These are phyloP conservation scores for Stegodyphus dumicola DNA, from an alignment of 1,140 invertebrate species.

Conservation along the genomic window DNA sequence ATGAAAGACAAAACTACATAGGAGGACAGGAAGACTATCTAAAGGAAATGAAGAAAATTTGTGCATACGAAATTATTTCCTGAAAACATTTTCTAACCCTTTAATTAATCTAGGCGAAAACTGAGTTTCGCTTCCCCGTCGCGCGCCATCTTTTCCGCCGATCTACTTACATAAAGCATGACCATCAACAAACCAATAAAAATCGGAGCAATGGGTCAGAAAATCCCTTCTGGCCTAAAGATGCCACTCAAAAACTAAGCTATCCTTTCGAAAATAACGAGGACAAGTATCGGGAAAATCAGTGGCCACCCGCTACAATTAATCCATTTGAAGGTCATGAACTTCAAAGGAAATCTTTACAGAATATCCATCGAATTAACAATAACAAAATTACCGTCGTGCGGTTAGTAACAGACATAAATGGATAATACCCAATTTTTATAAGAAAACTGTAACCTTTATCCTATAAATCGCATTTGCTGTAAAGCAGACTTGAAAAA, in stretches of 20 bases:
- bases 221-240: conserved; percentile 28
- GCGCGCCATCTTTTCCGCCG: neutral
- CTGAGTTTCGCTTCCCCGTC: neutral
- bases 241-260: neutral
- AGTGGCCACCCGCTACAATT: neutral
- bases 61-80: neutral
- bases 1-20: neutral
- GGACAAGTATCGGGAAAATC: conserved; percentile 12
- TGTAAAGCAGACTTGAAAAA: no score
- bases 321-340: neutral
- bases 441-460: no score
- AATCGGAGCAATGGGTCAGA: conserved; percentile 44
- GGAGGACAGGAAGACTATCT: neutral
- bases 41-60: neutral
- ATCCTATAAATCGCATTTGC: no score
- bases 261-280: conserved; percentile 3
- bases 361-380: neutral
- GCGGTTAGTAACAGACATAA: neutral
- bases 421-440: no score
- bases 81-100: neutral
- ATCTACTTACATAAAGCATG: conserved; percentile 34
- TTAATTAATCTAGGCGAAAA: neutral
- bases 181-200: neutral
- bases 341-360: neutral
- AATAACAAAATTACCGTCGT: neutral